A percentile compares a stretch with the other conserved stretches of the same genome.
phyloP scores from a whole-genome alignment of 2,797 vertebrate genomes.

The Premnoplex brunnescens region DNA sequence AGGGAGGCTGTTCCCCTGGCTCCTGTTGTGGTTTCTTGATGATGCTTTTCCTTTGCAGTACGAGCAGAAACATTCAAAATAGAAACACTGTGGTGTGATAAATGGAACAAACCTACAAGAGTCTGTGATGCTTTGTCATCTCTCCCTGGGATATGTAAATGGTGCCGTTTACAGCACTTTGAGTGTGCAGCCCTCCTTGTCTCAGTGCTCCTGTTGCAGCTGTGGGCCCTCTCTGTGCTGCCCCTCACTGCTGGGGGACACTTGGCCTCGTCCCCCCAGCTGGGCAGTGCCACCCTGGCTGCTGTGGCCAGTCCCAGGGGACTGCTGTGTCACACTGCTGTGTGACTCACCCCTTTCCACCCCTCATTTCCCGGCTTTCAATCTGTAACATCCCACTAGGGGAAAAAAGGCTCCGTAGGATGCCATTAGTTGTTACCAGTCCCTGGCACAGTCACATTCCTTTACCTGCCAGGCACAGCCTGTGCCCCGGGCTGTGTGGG shows the following conservation, averaged over 20 bases:
- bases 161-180: background rate
- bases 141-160: background rate
- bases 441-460: background rate
- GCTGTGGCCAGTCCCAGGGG: background rate
- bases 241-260: background rate
- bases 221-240: background rate
- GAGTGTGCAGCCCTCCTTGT: background rate
- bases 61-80: conserved; percentile 50
- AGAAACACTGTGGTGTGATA: conserved; percentile 39
- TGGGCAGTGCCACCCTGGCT: accelerated
- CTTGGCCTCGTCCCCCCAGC: background rate
- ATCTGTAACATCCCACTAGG: background rate
- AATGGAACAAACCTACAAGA: conserved; percentile 17
- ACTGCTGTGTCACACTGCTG: no score
- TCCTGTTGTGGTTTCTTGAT: conserved; percentile 16
- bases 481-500: accelerated
- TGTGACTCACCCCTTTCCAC: background rate
- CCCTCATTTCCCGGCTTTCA: background rate
- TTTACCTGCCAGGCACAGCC: accelerated
- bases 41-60: conserved; percentile 33
- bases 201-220: background rate
- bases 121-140: conserved; percentile 7
- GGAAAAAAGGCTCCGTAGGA: background rate
- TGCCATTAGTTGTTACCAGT: background rate
- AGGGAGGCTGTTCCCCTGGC: conserved; percentile 5